These are phyloP conservation scores for Troides aeacus DNA, from an alignment of 2,888 invertebrate genomes.

Conservation along the genomic window DNA sequence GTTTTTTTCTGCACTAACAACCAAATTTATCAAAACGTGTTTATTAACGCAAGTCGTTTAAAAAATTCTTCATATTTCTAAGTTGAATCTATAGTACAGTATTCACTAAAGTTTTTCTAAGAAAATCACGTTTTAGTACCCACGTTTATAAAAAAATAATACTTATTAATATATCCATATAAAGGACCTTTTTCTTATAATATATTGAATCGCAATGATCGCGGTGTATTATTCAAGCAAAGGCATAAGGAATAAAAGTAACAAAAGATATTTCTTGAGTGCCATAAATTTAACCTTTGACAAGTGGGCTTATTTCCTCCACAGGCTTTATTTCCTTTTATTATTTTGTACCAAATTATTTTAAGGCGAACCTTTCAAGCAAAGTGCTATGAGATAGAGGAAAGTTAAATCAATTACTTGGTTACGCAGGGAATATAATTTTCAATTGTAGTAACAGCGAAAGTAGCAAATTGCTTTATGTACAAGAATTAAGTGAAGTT, in stretches of 20 bases:
- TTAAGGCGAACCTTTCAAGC: conserved; percentile 58
- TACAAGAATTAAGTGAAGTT: conserved; percentile 10
- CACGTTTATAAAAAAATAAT: too few relatives aligned
- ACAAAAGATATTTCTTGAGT: conserved; percentile 17
- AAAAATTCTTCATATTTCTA: too few relatives aligned
- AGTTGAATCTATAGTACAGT: too few relatives aligned
- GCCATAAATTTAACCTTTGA: conserved; percentile 29
- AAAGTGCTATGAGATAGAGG: conserved; percentile 50
- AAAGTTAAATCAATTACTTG: conserved; percentile 61
- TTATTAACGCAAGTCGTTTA: too few relatives aligned
- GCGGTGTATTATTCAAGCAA: conserved; percentile 10
- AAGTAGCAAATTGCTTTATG: conserved; percentile 34
- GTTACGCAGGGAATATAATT: conserved; percentile 38
- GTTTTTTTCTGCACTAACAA: not conserved
- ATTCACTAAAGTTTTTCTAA: too few relatives aligned
- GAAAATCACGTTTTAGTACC: too few relatives aligned
- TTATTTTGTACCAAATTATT: conserved; percentile 54
- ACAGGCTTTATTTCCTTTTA: conserved; percentile 33
- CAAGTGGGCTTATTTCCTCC: conserved; percentile 28
- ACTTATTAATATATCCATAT: too few relatives aligned
- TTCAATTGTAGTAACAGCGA: conserved; percentile 37
- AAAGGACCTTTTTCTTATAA: too few relatives aligned
- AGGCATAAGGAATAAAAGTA: conserved; percentile 8
- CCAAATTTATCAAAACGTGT: not conserved
- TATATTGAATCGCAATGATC: not conserved